These are phyloP conservation scores for Rhopalosiphum nymphaeae DNA, from an alignment of 2,888 invertebrate genomes.

Conservation along the genomic window DNA sequence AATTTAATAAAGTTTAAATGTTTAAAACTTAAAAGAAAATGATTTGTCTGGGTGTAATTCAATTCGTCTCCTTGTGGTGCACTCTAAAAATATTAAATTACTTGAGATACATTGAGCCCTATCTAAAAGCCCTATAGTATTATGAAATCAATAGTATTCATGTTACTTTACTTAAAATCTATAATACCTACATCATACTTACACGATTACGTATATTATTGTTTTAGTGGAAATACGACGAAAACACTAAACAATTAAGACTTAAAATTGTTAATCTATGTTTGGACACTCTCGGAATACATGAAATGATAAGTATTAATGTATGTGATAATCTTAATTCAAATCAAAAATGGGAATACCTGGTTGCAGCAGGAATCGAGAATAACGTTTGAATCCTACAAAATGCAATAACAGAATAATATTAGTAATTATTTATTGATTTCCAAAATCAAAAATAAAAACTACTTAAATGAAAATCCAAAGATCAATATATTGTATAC, in stretches of 20 bases:
- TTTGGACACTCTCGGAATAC: constrained; percentile 55
- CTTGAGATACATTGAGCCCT: too few species aligned
- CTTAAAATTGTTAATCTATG: constrained; percentile 54
- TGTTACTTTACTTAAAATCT: background rate
- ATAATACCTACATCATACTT: background rate
- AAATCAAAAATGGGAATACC: constrained; percentile 62
- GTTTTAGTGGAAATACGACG: constrained; percentile 61
- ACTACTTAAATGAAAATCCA: constrained; percentile 30
- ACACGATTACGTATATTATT: background rate
- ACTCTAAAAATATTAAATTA: too few species aligned
- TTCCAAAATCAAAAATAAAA: constrained; percentile 21
- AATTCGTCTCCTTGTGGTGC: too few species aligned
- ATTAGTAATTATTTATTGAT: constrained; percentile 9
- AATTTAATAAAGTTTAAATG: too few species aligned
- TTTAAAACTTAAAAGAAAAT: too few species aligned
- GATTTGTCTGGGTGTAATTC: too few species aligned
- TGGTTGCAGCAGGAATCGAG: constrained; percentile 49
- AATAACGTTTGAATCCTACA: constrained; percentile 29
- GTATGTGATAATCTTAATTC: constrained; percentile 51
- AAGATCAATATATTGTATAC: background rate
- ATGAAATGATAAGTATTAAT: constrained; percentile 51
- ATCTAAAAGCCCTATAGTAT: too few species aligned
- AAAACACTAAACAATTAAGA: constrained; percentile 61
- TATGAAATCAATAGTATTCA: background rate
- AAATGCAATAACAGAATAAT: background rate